Evolutionary conservation across 2,113 vertebrate species (phyloP).

Genomic region (Argyrosomus japonicus): DNA sequence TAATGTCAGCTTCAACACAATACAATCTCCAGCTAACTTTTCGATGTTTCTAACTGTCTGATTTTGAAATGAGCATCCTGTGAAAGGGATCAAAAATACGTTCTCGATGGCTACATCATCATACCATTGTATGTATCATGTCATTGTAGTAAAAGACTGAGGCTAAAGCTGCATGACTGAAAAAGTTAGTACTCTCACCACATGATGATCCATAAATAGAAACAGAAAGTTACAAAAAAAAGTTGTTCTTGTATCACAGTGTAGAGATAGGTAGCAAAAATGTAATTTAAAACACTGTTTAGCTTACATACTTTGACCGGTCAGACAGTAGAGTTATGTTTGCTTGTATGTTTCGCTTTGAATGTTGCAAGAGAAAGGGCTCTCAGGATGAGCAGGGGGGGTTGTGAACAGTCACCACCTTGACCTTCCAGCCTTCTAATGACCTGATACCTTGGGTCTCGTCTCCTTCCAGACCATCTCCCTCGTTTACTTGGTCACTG

Average conservation of each 20-base stretch:
- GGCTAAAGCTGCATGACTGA: no score
- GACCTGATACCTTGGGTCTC: not conserved
- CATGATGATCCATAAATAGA: not conserved
- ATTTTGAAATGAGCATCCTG: not conserved
- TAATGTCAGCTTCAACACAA: not conserved
- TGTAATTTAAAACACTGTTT: no score
- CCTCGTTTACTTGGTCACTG: slow-evolving; percentile 95
- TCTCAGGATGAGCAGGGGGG: not conserved
- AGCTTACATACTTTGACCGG: no score
- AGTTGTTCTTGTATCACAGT: not conserved
- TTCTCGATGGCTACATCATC: not conserved
- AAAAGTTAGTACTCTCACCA: not conserved
- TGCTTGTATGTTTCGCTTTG: no score
- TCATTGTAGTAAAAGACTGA: not conserved
- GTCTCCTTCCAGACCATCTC: slow-evolving; percentile 92
- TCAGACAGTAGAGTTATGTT: no score
- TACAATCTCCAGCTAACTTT: not conserved
- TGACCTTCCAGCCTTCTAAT: not conserved
- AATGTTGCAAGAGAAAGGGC: no score
- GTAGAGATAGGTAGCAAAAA: no score
- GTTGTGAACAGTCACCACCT: not conserved
- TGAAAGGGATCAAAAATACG: not conserved
- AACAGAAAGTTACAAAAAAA: not conserved
- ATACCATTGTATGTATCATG: not conserved
- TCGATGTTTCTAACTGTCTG: not conserved